Evolutionary conservation across 23 tunicate species (phyloP).

Genomic region (Oikopleura vanhoeffeni): DNA sequence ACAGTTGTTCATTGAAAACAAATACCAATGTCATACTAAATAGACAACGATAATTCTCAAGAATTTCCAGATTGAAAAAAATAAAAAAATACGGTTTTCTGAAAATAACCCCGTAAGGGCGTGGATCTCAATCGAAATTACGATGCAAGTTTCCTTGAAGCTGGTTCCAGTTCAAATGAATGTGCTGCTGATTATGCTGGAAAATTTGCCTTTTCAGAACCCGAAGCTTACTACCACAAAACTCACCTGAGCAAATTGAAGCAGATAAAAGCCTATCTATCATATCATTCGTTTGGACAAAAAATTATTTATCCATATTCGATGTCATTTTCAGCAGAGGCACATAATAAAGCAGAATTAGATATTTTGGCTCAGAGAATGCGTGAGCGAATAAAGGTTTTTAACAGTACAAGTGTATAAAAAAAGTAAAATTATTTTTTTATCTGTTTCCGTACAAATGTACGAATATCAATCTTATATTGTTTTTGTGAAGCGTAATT

Average conservation of each 20-base stretch:
- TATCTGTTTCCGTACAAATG: too few species aligned
- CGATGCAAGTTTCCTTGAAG: not conserved
- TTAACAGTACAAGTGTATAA: too few species aligned
- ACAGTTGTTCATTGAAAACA: too few species aligned
- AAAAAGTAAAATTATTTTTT: too few species aligned
- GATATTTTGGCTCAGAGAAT: not conserved
- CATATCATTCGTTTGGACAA: slow-evolving; percentile 7
- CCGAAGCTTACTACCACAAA: not conserved
- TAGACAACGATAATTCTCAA: too few species aligned
- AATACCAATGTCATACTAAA: too few species aligned
- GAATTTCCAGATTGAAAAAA: too few species aligned
- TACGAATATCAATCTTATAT: too few species aligned
- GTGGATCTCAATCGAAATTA: slow-evolving; percentile 13
- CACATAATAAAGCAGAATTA: not conserved
- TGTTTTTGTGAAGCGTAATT: too few species aligned
- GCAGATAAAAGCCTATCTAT: not conserved
- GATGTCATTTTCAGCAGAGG: not conserved
- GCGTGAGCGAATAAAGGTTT: not conserved
- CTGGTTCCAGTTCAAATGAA: not conserved
- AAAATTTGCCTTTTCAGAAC: not conserved
- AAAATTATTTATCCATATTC: not conserved
- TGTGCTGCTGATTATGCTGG: not conserved
- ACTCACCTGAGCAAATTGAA: not conserved
- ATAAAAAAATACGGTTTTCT: too few species aligned
- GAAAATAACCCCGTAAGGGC: too few species aligned